These are phyloP conservation scores for Philereme vetulata DNA, from an alignment of 2,888 invertebrate genomes.

Conservation along the genomic window DNA sequence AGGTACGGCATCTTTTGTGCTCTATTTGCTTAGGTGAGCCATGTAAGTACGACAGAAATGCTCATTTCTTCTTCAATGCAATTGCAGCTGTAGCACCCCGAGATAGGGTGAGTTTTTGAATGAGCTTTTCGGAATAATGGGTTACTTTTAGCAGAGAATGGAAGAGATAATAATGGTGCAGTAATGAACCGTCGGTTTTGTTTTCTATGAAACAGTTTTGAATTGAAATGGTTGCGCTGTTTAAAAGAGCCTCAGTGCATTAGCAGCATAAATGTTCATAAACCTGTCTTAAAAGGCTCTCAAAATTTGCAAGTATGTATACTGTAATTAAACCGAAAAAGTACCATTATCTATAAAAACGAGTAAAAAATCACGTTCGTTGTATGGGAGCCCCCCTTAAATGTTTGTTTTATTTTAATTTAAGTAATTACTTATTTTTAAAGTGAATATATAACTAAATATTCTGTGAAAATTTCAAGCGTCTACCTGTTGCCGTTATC, in stretches of 20 bases:
- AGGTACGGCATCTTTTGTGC: constrained; percentile 36
- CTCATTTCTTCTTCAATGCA: constrained; percentile 8
- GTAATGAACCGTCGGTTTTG: constrained; percentile 20
- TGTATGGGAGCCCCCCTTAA: no score
- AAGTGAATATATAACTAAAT: no score
- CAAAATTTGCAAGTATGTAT: no score
- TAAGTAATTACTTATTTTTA: no score
- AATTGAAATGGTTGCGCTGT: constrained; percentile 4
- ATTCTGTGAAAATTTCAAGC: no score
- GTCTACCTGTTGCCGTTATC: no score
- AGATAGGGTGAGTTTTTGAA: constrained; percentile 5
- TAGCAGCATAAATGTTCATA: no score
- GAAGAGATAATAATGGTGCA: constrained; percentile 15
- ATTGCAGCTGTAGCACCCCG: constrained; percentile 15
- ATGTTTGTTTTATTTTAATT: no score
- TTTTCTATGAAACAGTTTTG: constrained; percentile 14
- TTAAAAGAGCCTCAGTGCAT: neutral
- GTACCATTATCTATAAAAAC: no score
- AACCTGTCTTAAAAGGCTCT: no score
- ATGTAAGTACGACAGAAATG: constrained; percentile 25
- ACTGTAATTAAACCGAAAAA: no score
- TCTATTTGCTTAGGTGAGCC: constrained; percentile 36
- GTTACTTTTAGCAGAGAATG: constrained; percentile 19
- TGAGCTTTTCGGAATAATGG: constrained; percentile 15
- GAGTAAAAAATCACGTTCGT: no score